Evolutionary conservation across 2,797 vertebrate species (phyloP).

Genomic region (Tauraco hartlaubi): DNA sequence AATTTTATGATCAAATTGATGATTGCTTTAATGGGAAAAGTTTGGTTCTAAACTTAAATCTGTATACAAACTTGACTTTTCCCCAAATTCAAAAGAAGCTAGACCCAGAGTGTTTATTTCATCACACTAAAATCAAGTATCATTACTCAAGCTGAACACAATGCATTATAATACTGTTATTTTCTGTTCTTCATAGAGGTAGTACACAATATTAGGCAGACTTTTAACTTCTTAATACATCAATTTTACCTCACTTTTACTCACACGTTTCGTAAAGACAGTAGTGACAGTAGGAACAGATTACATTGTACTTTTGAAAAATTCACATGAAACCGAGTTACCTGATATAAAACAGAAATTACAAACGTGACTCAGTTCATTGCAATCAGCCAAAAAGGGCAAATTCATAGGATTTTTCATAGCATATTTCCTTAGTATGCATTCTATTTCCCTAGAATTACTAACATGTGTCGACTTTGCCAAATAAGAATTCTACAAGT

Average conservation of each 20-base stretch:
- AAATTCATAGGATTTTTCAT: background rate
- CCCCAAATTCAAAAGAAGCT: background rate
- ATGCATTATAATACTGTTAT: background rate
- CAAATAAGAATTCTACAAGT: background rate
- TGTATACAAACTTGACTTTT: background rate
- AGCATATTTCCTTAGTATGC: background rate
- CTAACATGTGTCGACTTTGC: background rate
- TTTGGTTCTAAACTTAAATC: background rate
- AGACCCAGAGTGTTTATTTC: background rate
- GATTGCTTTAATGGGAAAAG: background rate
- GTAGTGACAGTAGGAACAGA: background rate
- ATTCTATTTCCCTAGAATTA: background rate
- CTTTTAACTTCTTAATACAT: background rate
- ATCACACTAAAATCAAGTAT: background rate
- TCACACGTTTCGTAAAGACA: background rate
- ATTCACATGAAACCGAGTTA: background rate
- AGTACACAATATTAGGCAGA: background rate
- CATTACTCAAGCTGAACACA: background rate
- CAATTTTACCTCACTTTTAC: background rate
- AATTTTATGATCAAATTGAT: background rate
- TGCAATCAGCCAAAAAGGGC: background rate
- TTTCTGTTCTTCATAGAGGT: background rate
- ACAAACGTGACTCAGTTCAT: background rate
- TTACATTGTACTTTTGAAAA: background rate
- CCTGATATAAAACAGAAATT: background rate